A percentile compares a stretch with the other conserved stretches of the same genome.
Conservation (phyloP, 2,113 vertebrate species). For the Austrofundulus limnaeus region DNA sequence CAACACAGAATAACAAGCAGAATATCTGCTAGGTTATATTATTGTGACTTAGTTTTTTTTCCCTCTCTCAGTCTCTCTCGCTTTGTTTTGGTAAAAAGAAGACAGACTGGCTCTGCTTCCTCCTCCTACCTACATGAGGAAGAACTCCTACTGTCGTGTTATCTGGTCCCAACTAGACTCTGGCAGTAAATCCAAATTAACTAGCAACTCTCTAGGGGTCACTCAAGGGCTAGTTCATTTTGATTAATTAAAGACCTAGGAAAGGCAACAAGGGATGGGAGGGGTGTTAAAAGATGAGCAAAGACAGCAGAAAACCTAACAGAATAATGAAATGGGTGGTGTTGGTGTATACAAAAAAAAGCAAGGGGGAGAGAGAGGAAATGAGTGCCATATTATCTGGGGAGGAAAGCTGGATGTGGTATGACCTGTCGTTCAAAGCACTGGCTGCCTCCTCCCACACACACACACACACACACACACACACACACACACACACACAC, state of each 20-base stretch:
- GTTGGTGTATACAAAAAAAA: background rate
- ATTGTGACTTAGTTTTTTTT: background rate
- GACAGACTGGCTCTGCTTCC: constrained; percentile 10
- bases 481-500: constrained; percentile 1
- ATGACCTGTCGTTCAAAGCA: constrained; percentile 43
- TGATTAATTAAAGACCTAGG: constrained; percentile 78
- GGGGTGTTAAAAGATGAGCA: background rate
- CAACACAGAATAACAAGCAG: background rate
- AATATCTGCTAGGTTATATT: background rate
- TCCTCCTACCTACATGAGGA: constrained; percentile 57
- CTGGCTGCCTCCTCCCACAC: constrained; percentile 21
- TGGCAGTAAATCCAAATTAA: constrained; percentile 83
- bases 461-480: background rate
- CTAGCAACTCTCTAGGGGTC: constrained; percentile 76
- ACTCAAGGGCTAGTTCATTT: constrained; percentile 67
- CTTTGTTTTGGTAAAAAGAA: constrained; percentile 18
- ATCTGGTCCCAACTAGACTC: constrained; percentile 70
- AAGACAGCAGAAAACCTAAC: constrained; percentile 14
- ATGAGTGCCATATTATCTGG: constrained; percentile 38
- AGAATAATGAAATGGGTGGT: constrained; percentile 16
- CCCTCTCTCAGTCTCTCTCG: background rate
- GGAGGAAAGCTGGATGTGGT: constrained; percentile 48
- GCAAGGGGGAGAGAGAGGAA: constrained; percentile 48
- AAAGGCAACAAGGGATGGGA: constrained; percentile 19
- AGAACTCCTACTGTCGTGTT: constrained; percentile 71